phyloP scores from a whole-genome alignment of 2,797 vertebrate genomes.

The Diglossa cyanea region DNA sequence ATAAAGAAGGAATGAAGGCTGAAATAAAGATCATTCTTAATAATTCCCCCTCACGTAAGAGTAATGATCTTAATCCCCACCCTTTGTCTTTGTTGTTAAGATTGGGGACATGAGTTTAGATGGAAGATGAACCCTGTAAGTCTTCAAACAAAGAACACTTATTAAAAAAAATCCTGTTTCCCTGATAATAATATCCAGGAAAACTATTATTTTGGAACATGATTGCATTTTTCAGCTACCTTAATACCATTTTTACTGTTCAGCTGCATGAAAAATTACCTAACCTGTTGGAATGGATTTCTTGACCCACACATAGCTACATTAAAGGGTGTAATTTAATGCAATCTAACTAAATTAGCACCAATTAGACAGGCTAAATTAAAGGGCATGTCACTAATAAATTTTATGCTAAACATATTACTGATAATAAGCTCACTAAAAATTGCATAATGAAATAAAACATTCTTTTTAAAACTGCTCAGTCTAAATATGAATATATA shows the following conservation, averaged over 20 bases:
- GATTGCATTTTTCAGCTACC: conserved; percentile 62
- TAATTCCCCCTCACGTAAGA: conserved; percentile 46
- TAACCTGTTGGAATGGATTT: conserved; percentile 78
- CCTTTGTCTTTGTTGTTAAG: conserved; percentile 58
- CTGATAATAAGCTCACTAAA: conserved; percentile 75
- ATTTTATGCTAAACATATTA: conserved; percentile 82
- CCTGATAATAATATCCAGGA: conserved; percentile 49
- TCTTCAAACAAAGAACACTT: conserved; percentile 46
- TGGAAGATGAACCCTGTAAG: conserved; percentile 44
- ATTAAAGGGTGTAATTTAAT: conserved; percentile 82
- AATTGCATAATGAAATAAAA: conserved; percentile 74
- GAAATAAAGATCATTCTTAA: conserved; percentile 46
- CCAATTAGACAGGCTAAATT: conserved; percentile 82
- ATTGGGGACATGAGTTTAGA: conserved; percentile 44
- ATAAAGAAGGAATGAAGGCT: conserved; percentile 57
- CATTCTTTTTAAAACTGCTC: conserved; percentile 68
- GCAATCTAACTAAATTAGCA: conserved; percentile 81
- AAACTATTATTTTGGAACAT: conserved; percentile 69
- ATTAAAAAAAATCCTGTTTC: conserved; percentile 28
- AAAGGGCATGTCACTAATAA: conserved; percentile 82
- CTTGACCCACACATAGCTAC: conserved; percentile 76
- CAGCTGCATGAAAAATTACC: conserved; percentile 74
- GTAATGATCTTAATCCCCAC: conserved; percentile 41
- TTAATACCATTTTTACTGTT: conserved; percentile 67
- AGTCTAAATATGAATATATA: conserved; percentile 64